phyloP scores from a whole-genome alignment of 2,888 invertebrate species.

The Apodemia hepburni region DNA sequence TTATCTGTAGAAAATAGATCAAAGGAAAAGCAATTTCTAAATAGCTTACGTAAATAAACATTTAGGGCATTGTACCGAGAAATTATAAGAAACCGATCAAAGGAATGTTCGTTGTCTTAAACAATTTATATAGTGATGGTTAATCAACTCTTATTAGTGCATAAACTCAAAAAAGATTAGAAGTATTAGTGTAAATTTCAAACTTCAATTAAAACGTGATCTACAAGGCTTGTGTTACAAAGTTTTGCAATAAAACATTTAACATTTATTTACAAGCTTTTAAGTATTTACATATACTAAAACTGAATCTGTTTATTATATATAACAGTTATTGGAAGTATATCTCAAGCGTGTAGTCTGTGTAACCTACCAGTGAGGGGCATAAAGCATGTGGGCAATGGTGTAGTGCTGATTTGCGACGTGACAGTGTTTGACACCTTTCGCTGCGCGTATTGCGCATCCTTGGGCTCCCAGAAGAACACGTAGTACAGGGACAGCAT shows the following conservation, averaged over 20 bases:
- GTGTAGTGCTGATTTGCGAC: slow-evolving; percentile 76
- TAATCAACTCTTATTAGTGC: neutral
- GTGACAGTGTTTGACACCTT: slow-evolving; percentile 75
- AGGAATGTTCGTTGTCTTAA: neutral
- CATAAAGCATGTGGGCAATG: slow-evolving; percentile 78
- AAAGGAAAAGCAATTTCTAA: neutral
- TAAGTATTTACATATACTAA: neutral
- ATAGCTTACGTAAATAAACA: neutral
- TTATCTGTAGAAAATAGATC: neutral
- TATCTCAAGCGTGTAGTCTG: slow-evolving; percentile 56
- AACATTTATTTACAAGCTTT: slow-evolving; percentile 2
- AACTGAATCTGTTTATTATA: neutral
- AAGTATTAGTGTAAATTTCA: neutral
- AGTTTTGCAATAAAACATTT: neutral
- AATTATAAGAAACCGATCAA: neutral
- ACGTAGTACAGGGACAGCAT: slow-evolving; percentile 96
- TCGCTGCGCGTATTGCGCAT: slow-evolving; percentile 72
- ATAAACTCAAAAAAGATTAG: neutral
- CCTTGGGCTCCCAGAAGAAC: slow-evolving; percentile 94
- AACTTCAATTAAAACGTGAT: neutral
- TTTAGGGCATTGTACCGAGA: neutral
- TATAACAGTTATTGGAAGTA: neutral
- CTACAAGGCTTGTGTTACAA: neutral
- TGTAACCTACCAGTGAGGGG: slow-evolving; percentile 77
- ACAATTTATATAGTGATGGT: neutral